Percentiles rank a stretch among this genome's conserved stretches.
These are phyloP conservation scores for Phalacrocorax carbo DNA, from an alignment of 2,113 vertebrate species.

Conservation along the genomic window DNA sequence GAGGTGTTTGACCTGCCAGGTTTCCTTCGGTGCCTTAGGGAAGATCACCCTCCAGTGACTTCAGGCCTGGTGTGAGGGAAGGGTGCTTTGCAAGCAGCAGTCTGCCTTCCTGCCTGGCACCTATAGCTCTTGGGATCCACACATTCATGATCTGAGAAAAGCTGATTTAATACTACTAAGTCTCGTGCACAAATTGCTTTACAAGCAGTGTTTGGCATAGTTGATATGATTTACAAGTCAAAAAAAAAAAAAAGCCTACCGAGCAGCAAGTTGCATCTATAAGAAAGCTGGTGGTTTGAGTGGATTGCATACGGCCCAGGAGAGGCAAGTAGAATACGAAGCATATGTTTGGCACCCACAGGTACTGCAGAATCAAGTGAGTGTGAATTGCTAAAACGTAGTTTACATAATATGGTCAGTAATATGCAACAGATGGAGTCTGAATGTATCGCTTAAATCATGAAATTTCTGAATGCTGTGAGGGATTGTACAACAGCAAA, in stretches of 20 bases:
- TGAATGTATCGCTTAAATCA: not conserved
- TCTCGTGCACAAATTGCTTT: not conserved
- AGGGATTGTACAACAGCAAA: constrained; percentile 14
- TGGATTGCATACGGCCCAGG: constrained; percentile 31
- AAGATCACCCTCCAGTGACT: fast-evolving
- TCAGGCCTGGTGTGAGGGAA: fast-evolving
- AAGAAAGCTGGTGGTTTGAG: not conserved
- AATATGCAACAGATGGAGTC: constrained; percentile 56
- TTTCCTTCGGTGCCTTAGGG: fast-evolving
- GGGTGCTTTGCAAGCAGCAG: not conserved
- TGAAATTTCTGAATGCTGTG: not conserved
- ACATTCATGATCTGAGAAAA: fast-evolving
- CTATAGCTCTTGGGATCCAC: not conserved
- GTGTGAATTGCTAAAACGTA: constrained; percentile 33
- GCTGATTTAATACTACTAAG: not conserved
- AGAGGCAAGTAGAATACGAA: constrained; percentile 48
- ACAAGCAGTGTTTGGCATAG: not conserved
- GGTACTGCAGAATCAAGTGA: constrained; percentile 42
- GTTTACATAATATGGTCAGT: constrained; percentile 60
- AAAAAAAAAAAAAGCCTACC: not conserved
- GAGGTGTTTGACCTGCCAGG: not conserved
- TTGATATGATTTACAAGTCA: not conserved
- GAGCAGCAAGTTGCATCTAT: not conserved
- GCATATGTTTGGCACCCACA: constrained; percentile 63
- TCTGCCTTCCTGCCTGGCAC: not conserved